A percentile compares a stretch with the other conserved stretches of the same genome.
phyloP scores from a whole-genome alignment of 2,797 vertebrate species.

The Phrynocephalus forsythii region DNA sequence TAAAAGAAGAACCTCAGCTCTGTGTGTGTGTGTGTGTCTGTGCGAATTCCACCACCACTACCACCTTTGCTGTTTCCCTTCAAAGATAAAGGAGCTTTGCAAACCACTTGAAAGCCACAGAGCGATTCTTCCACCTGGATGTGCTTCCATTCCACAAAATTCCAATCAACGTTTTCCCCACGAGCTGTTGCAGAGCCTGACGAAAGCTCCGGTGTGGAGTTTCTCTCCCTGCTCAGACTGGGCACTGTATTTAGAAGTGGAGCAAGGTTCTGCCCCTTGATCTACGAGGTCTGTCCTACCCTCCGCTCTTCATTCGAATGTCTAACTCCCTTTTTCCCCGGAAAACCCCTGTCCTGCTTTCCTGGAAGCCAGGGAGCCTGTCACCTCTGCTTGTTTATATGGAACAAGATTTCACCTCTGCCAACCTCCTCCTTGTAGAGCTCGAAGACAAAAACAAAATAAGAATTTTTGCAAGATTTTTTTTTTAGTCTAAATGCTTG shows the following conservation, averaged over 20 bases:
- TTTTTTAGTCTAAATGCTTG: not conserved
- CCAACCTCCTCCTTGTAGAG: no score
- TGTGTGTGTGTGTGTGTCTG: no score
- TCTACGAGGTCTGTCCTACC: not conserved
- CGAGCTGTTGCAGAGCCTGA: not conserved
- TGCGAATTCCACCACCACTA: no score
- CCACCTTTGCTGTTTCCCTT: not conserved
- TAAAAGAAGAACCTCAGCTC: no score
- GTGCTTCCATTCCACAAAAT: not conserved
- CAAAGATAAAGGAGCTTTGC: not conserved
- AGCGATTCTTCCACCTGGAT: not conserved
- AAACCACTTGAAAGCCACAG: accelerated
- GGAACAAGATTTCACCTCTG: not conserved
- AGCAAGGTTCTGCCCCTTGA: not conserved
- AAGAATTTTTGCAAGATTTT: not conserved
- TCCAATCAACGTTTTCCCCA: accelerated
- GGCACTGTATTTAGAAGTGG: not conserved
- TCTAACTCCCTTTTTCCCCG: not conserved
- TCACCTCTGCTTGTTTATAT: not conserved
- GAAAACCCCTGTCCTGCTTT: not conserved
- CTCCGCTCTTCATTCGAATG: not conserved
- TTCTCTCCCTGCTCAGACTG: not conserved
- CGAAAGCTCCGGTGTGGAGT: not conserved
- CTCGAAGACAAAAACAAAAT: not conserved
- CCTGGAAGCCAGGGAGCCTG: not conserved